Percentiles rank a stretch among this genome's conserved stretches.
Evolutionary conservation across 2,113 vertebrate genomes (phyloP).

Genomic region (Thryonomys swinderianus): DNA sequence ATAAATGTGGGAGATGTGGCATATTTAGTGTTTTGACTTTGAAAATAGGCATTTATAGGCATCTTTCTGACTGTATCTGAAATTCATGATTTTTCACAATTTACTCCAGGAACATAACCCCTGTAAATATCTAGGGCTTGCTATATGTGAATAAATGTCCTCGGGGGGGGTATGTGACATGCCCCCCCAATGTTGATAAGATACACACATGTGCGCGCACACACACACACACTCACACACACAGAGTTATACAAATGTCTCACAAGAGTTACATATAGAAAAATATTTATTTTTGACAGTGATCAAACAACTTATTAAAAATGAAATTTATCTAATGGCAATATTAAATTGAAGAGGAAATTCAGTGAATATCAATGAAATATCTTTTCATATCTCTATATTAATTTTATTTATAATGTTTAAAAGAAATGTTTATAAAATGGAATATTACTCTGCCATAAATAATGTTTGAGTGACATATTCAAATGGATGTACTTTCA

Average conservation of each 20-base stretch:
- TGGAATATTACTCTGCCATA: too few species aligned
- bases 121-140: neutral
- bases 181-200: neutral
- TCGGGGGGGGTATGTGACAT: neutral
- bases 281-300: constrained; percentile 7
- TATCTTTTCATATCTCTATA: neutral
- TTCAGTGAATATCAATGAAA: neutral
- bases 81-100: neutral
- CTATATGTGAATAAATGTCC: neutral
- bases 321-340: neutral
- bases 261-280: neutral
- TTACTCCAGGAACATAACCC: neutral
- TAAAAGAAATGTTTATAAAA: too few species aligned
- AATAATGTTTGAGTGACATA: too few species aligned
- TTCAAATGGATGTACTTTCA: too few species aligned
- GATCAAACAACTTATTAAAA: constrained; percentile 16
- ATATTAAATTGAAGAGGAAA: neutral
- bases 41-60: neutral
- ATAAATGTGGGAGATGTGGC: neutral
- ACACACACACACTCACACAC: neutral
- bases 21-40: neutral
- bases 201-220: neutral
- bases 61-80: neutral
- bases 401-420: neutral
- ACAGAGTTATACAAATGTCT: neutral